Conservation (phyloP, 2,888 invertebrate species). For the Oeneis ivallda region DNA sequence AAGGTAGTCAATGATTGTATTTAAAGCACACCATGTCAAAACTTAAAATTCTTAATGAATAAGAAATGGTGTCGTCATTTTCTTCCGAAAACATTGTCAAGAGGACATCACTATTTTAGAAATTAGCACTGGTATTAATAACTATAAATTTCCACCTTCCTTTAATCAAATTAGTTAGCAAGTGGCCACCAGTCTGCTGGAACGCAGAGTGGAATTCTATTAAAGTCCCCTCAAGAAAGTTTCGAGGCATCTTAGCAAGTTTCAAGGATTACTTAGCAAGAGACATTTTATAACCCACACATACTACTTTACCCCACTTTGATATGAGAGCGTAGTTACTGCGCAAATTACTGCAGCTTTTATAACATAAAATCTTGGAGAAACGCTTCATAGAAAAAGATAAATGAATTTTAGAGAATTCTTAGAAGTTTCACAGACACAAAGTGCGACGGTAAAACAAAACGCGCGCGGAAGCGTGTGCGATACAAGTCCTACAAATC, state of each 20-base stretch:
- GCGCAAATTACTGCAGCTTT: slow-evolving; percentile 18
- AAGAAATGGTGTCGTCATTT: background rate
- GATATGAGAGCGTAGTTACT: slow-evolving; percentile 11
- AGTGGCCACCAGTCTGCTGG: slow-evolving; percentile 41
- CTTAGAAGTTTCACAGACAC: background rate
- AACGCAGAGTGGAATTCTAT: slow-evolving; percentile 59
- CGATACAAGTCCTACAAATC: too few relatives aligned
- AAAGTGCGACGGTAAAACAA: too few relatives aligned
- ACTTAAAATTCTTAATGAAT: too few relatives aligned
- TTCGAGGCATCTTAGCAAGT: slow-evolving; percentile 60
- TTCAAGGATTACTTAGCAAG: slow-evolving; percentile 52
- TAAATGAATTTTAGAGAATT: background rate
- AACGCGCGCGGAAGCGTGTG: too few relatives aligned
- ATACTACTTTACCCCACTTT: slow-evolving; percentile 31
- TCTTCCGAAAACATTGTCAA: background rate
- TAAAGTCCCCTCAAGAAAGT: slow-evolving; percentile 58
- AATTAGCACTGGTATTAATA: background rate
- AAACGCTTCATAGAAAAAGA: background rate
- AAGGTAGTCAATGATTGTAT: too few relatives aligned
- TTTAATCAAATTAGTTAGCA: slow-evolving; percentile 34
- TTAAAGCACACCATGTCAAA: too few relatives aligned
- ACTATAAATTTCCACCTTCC: background rate
- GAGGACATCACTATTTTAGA: background rate
- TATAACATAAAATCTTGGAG: background rate
- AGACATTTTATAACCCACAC: slow-evolving; percentile 53